Conservation (phyloP, 2,113 vertebrate genomes). For the Cariama cristata region DNA sequence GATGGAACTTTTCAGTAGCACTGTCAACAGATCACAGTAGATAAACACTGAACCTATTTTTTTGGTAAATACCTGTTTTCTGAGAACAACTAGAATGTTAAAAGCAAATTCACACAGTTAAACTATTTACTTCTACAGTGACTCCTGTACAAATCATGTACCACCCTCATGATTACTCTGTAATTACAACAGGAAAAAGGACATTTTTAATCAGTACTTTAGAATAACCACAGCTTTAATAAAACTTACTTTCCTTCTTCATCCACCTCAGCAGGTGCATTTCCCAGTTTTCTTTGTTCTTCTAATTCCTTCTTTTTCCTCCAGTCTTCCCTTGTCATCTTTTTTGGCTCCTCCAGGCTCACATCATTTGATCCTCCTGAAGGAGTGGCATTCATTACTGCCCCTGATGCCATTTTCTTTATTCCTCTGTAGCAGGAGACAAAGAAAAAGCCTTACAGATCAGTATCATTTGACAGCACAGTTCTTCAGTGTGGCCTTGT, state of each 20-base stretch:
- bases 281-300: slow-evolving; percentile 95
- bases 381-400: neutral
- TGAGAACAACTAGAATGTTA: neutral
- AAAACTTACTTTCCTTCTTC: slow-evolving; percentile 95
- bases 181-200: neutral
- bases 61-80: neutral
- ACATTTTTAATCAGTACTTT: neutral
- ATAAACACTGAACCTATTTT: neutral
- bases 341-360: slow-evolving; percentile 94
- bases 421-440: neutral
- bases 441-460: accelerated
- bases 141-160: accelerated
- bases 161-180: neutral
- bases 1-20: neutral
- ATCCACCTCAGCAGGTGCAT: slow-evolving; percentile 97
- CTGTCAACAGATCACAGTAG: accelerated
- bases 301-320: slow-evolving; percentile 98
- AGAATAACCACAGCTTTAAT: neutral
- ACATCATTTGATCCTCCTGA: slow-evolving; percentile 80
- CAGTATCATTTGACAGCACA: accelerated
- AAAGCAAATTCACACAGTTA: neutral
- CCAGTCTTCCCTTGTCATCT: slow-evolving; percentile 98
- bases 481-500: accelerated
- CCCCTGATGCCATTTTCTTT: slow-evolving; percentile 56
- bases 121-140: neutral